phyloP scores from a whole-genome alignment of 1,140 invertebrate species.

The Trachymyrmex cornetzi region DNA sequence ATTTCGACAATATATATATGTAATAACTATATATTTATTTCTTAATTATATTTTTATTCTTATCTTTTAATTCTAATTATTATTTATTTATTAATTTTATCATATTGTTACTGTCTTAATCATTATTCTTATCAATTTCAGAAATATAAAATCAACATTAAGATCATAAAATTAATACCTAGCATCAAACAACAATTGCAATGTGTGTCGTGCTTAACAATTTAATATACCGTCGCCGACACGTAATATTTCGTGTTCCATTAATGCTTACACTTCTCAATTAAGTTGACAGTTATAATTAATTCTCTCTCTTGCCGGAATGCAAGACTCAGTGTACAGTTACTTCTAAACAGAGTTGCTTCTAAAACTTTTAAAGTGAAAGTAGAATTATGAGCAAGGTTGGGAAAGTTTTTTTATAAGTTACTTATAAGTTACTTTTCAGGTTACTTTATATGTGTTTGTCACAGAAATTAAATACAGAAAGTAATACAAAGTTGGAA shows the following conservation, averaged over 20 bases:
- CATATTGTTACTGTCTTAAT: not conserved
- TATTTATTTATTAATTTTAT: too few relatives aligned
- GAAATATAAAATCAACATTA: not conserved
- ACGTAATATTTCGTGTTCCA: not conserved
- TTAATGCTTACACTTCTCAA: not conserved
- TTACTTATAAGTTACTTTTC: too few relatives aligned
- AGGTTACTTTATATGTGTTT: too few relatives aligned
- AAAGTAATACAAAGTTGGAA: too few relatives aligned
- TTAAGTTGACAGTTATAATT: conserved; percentile 24
- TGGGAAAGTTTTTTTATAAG: too few relatives aligned
- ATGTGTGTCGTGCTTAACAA: not conserved
- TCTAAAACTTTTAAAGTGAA: conserved; percentile 4
- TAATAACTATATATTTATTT: not conserved
- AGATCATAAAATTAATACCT: not conserved
- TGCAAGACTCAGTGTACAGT: not conserved
- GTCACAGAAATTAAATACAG: too few relatives aligned
- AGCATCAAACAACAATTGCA: not conserved
- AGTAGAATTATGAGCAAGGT: not conserved
- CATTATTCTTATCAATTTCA: not conserved
- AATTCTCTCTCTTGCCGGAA: not conserved
- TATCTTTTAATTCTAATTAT: too few relatives aligned
- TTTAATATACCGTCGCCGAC: not conserved
- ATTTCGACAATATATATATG: not conserved
- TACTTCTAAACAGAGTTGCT: not conserved
- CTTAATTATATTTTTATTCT: not conserved